These are phyloP conservation scores for Paramacrobiotus metropolitanus DNA, from an alignment of 1,140 invertebrate species.

Conservation along the genomic window DNA sequence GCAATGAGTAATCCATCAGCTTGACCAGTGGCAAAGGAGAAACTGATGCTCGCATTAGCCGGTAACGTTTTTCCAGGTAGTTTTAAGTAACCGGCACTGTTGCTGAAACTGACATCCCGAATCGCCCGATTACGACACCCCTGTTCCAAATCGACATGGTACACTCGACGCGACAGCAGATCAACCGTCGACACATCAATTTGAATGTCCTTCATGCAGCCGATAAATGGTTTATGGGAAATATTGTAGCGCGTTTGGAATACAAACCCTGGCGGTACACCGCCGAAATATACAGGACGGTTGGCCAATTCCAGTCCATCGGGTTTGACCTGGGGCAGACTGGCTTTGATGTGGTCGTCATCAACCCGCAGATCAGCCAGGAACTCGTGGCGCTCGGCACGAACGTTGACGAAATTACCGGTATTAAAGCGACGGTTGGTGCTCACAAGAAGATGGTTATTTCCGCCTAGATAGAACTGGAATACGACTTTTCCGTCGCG, in stretches of 20 bases:
- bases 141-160: conserved; percentile 43
- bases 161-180: conserved; percentile 32
- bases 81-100: conserved; percentile 52
- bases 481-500: conserved; percentile 48
- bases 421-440: conserved; percentile 50
- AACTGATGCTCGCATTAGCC: conserved; percentile 38
- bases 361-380: conserved; percentile 31
- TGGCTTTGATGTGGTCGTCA: conserved; percentile 36
- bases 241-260: conserved; percentile 15
- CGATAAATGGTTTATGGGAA: conserved; percentile 38
- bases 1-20: conserved; percentile 35
- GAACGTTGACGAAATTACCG: conserved; percentile 49
- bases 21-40: conserved; percentile 50
- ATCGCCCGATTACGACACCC: conserved; percentile 39
- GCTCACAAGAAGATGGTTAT: conserved; percentile 34
- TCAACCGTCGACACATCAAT: conserved; percentile 42
- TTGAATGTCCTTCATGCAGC: conserved; percentile 52
- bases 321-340: conserved; percentile 22
- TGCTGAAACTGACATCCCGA: conserved; percentile 38
- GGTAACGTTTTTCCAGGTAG: conserved; percentile 35
- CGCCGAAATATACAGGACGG: conserved; percentile 40
- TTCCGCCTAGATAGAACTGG: conserved; percentile 31
- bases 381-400: conserved; percentile 26
- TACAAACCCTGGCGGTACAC: conserved; percentile 42
- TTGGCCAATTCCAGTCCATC: conserved; percentile 19